Conservation (phyloP, 2,888 invertebrate species). For the Tridacna crocea region DNA sequence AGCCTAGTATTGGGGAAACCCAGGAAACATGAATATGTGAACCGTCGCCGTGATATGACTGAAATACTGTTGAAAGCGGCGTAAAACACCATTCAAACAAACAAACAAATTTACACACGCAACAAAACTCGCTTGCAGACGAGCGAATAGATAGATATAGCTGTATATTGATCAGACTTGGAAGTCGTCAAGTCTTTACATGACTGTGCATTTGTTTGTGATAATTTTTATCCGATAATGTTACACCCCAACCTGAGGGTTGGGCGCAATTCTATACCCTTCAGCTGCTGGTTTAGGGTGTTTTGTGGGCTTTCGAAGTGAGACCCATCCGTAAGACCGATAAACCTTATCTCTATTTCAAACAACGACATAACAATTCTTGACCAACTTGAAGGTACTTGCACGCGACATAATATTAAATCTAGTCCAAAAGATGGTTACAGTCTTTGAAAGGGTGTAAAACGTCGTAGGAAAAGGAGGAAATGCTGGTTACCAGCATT, state of each 20-base stretch:
- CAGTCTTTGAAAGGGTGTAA: not conserved
- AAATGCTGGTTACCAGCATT: not conserved
- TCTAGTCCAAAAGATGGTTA: not conserved
- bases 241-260: not conserved
- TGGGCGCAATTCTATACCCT: not conserved
- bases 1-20: no score
- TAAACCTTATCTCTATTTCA: not conserved
- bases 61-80: no score
- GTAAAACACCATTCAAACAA: not conserved
- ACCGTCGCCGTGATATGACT: no score
- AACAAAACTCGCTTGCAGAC: no score
- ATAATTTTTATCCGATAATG: not conserved
- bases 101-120: not conserved
- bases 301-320: not conserved
- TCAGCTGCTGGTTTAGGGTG: conserved; percentile 5
- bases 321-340: not conserved
- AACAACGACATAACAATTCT: not conserved
- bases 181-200: not conserved
- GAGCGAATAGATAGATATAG: no score
- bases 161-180: no score
- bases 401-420: not conserved
- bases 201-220: conserved; percentile 23
- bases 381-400: not conserved
- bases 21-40: no score
- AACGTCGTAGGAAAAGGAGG: not conserved